Evolutionary conservation across 1,140 invertebrate genomes (phyloP).

Genomic region (Procambarus virginalis): DNA sequence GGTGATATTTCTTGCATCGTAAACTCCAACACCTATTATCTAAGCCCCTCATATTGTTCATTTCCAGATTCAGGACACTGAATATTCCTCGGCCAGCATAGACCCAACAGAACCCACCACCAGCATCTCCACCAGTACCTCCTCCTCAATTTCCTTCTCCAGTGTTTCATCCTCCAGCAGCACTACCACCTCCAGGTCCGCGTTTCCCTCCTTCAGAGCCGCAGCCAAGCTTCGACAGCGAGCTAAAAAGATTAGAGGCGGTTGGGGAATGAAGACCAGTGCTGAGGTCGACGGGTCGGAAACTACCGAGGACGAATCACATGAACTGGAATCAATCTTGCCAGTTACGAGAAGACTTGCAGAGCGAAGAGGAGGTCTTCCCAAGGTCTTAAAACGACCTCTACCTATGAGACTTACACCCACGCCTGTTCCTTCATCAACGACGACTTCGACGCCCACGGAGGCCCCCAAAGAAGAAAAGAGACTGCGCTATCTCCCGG

Average conservation of each 20-base stretch:
- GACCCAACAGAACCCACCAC: not conserved
- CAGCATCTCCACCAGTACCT: constrained; percentile 13
- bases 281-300: not conserved
- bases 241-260: not conserved
- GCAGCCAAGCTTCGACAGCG: constrained; percentile 8
- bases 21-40: too few relatives aligned
- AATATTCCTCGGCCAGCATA: not conserved
- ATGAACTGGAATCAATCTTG: too few relatives aligned
- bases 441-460: constrained; percentile 10
- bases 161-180: constrained; percentile 27
- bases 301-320: not conserved
- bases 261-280: constrained; percentile 22
- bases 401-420: constrained; percentile 2
- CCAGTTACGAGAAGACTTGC: not conserved
- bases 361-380: constrained; percentile 10
- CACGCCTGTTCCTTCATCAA: not conserved
- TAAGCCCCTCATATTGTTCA: too few relatives aligned
- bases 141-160: constrained; percentile 23
- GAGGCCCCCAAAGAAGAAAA: not conserved
- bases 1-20: too few relatives aligned
- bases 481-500: constrained; percentile 5
- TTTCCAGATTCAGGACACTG: constrained; percentile 7
- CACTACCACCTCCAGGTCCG: constrained; percentile 17
- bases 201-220: constrained; percentile 35
- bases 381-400: constrained; percentile 17